These are phyloP conservation scores for Hippoglossus hippoglossus DNA, from an alignment of 2,797 vertebrate species.

Conservation along the genomic window DNA sequence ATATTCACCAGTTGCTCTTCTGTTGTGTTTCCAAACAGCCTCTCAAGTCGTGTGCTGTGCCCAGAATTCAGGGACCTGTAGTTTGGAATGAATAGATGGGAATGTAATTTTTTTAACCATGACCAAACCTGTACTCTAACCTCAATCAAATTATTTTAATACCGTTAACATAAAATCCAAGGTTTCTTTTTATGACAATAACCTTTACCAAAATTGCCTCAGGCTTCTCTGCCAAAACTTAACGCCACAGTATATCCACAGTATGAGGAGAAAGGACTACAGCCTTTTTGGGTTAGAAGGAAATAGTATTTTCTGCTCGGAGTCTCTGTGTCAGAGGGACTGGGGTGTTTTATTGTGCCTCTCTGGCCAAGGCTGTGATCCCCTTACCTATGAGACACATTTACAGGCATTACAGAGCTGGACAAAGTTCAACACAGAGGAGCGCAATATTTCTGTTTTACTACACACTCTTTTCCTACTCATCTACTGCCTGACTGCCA, in stretches of 20 bases:
- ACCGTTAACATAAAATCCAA: not conserved
- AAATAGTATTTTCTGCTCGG: conserved; percentile 28
- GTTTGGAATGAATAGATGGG: not conserved
- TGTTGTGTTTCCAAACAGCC: not conserved
- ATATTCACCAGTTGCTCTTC: not conserved
- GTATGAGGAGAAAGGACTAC: not conserved
- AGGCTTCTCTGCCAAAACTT: not conserved
- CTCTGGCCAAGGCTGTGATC: conserved; percentile 68
- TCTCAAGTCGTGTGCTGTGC: not conserved
- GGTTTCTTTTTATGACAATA: conserved; percentile 3
- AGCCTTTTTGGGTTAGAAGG: conserved; percentile 15
- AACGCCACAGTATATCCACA: not conserved
- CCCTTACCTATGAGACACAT: conserved; percentile 70
- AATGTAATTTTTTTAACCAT: not conserved
- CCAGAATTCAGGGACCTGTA: not conserved
- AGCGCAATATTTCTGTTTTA: conserved; percentile 75
- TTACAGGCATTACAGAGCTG: conserved; percentile 71
- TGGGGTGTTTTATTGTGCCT: conserved; percentile 64
- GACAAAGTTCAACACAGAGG: conserved; percentile 68
- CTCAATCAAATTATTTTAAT: conserved; percentile 6
- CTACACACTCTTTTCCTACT: conserved; percentile 60
- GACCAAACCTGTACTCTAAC: conserved; percentile 1
- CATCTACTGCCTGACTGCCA: conserved; percentile 61
- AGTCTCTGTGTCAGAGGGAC: conserved; percentile 46
- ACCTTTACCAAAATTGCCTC: conserved; percentile 2